Conservation (phyloP, 2,113 vertebrate genomes). For the Myiagra hebetior region DNA sequence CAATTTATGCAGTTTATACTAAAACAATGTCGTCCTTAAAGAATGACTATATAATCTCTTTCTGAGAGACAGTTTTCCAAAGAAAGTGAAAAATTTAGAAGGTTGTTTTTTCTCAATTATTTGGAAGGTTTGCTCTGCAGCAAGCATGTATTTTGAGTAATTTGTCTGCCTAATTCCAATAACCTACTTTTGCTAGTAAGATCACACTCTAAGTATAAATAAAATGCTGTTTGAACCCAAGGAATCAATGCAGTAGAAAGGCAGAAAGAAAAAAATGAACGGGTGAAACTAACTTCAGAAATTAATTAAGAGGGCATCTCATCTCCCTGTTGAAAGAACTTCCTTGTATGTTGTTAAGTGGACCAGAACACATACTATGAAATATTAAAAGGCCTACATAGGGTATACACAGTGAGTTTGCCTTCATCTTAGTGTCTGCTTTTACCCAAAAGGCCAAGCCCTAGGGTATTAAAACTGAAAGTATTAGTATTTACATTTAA, state of each 20-base stretch:
- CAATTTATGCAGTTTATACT: neutral
- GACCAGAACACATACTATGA: neutral
- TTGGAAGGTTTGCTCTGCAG: neutral
- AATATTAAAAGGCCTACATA: neutral
- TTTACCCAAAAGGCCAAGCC: neutral
- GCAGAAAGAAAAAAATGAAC: neutral
- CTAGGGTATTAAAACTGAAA: neutral
- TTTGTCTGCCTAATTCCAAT: neutral
- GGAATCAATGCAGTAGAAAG: neutral
- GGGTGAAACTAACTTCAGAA: neutral
- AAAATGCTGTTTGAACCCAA: neutral
- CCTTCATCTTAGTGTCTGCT: neutral
- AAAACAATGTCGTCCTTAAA: neutral
- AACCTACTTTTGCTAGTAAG: neutral
- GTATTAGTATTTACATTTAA: neutral
- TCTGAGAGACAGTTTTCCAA: neutral
- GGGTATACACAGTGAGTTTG: accelerated
- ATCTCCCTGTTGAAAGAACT: neutral
- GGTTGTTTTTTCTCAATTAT: neutral
- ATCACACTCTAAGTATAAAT: neutral
- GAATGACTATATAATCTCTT: neutral
- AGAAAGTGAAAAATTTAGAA: neutral
- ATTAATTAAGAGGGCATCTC: neutral
- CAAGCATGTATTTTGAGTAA: neutral
- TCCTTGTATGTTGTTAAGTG: neutral